Conservation (phyloP, 2,888 invertebrate genomes). For the Kryphioiulus occultus region DNA sequence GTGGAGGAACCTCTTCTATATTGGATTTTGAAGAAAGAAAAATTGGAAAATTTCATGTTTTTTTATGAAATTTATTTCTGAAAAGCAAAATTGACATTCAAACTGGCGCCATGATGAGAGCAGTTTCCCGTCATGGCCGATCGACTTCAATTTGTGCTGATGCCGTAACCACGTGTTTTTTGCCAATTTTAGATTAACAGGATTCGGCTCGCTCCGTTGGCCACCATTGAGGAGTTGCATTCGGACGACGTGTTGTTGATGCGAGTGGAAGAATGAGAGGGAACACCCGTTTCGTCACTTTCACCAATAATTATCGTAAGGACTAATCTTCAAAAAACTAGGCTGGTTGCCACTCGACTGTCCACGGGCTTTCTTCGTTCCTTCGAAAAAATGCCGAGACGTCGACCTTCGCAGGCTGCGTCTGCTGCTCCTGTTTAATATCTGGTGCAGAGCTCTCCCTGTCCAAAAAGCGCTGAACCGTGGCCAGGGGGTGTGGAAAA, state of each 20-base stretch:
- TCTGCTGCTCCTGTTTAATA: background rate
- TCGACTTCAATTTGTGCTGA: background rate
- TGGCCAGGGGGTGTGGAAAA: no score
- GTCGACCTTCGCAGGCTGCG: background rate
- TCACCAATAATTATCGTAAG: slow-evolving; percentile 10
- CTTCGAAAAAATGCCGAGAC: background rate
- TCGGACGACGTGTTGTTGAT: slow-evolving; percentile 9
- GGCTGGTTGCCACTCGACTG: no score
- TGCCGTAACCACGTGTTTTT: background rate
- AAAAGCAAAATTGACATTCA: no score
- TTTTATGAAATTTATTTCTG: no score
- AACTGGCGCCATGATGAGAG: background rate
- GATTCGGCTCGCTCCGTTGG: slow-evolving; percentile 33
- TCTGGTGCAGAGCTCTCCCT: background rate
- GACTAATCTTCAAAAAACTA: background rate
- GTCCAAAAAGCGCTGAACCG: background rate
- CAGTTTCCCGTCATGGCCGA: background rate
- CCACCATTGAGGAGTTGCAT: slow-evolving; percentile 43
- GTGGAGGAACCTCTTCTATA: no score
- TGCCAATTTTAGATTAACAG: slow-evolving; percentile 37
- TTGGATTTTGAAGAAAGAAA: no score
- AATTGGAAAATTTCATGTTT: no score
- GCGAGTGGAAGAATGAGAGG: slow-evolving; percentile 44
- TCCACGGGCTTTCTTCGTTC: background rate
- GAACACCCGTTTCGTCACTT: slow-evolving; percentile 1